phyloP scores from a whole-genome alignment of 2,113 vertebrate species.

The Oncorhynchus keta region DNA sequence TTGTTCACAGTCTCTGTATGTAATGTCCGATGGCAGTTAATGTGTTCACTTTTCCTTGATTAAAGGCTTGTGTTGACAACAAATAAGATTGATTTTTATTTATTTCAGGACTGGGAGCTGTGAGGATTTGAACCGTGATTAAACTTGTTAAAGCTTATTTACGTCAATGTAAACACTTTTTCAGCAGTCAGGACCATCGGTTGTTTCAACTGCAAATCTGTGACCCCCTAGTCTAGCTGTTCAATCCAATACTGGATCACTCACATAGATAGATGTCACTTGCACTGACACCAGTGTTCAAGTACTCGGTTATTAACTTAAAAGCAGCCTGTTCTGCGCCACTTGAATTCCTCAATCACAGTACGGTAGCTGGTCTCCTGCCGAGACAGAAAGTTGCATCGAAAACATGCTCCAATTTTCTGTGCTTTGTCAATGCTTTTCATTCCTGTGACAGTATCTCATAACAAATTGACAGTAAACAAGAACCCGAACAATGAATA shows the following conservation, averaged over 20 bases:
- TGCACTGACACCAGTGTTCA: no score
- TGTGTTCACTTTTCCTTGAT: conserved; percentile 52
- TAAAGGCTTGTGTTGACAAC: conserved; percentile 42
- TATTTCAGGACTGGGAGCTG: not conserved
- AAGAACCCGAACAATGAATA: not conserved
- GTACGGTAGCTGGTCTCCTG: conserved; percentile 45
- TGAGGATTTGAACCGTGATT: not conserved
- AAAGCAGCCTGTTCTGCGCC: no score
- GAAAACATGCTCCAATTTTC: not conserved
- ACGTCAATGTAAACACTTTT: no score
- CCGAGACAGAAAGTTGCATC: not conserved
- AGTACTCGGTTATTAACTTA: no score
- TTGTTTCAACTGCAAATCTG: no score
- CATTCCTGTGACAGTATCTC: not conserved
- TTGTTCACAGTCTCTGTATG: conserved; percentile 66
- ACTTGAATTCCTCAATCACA: conserved; percentile 39
- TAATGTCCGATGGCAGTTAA: conserved; percentile 65
- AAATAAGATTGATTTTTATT: not conserved
- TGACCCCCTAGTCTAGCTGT: no score
- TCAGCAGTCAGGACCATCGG: no score
- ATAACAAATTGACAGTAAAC: not conserved
- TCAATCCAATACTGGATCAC: no score
- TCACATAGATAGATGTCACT: no score
- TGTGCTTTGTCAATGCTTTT: not conserved
- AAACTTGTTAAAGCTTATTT: no score